Conservation (phyloP, 2,797 vertebrate species). For the Catamblyrhynchus diadema region DNA sequence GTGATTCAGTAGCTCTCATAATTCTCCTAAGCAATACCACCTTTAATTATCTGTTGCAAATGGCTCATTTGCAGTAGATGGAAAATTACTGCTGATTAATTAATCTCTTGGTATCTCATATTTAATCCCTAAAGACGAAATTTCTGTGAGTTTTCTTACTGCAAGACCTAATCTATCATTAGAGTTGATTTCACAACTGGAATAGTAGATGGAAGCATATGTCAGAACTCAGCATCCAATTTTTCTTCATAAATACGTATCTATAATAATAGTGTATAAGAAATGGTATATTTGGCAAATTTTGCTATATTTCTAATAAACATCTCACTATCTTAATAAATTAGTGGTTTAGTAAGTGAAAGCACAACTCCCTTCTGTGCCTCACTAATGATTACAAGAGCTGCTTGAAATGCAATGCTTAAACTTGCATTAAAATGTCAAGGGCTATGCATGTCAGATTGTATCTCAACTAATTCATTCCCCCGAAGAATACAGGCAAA, state of each 20-base stretch:
- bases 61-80: background rate
- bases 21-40: background rate
- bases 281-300: background rate
- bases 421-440: slow-evolving; percentile 74
- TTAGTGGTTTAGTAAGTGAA: slow-evolving; percentile 50
- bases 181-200: slow-evolving; percentile 3
- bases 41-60: slow-evolving; percentile 28
- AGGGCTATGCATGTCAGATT: slow-evolving; percentile 65
- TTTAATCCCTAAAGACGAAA: slow-evolving; percentile 8
- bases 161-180: background rate
- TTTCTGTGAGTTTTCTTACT: background rate
- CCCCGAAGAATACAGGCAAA: slow-evolving; percentile 69
- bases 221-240: background rate
- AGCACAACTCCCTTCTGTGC: slow-evolving; percentile 36
- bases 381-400: slow-evolving; percentile 60
- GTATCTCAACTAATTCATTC: slow-evolving; percentile 60
- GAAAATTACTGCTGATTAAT: slow-evolving; percentile 37
- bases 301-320: slow-evolving; percentile 52
- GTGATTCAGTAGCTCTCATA: background rate
- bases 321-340: slow-evolving; percentile 38
- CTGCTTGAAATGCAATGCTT: slow-evolving; percentile 68
- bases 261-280: background rate
- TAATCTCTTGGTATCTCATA: background rate
- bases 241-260: background rate
- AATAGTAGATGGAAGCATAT: background rate